Conservation (phyloP, 1,140 invertebrate species). For the Cheumatopsyche charites region DNA sequence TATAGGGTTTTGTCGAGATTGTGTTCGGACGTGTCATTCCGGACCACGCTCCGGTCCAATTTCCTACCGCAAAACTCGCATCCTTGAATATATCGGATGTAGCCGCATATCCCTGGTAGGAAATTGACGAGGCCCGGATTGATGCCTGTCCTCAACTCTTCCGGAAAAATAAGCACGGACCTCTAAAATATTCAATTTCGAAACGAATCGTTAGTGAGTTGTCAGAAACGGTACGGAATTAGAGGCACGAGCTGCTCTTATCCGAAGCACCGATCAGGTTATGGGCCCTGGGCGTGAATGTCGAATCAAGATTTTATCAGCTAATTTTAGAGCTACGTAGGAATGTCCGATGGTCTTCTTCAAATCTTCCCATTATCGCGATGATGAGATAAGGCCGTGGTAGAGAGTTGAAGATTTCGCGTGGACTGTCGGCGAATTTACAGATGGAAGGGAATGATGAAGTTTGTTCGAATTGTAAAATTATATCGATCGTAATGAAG, state of each 20-base stretch:
- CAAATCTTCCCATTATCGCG: neutral
- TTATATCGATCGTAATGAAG: too few relatives aligned
- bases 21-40: conserved; percentile 6
- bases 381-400: too few relatives aligned
- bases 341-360: conserved; percentile 20
- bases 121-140: conserved; percentile 41
- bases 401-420: too few relatives aligned
- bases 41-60: conserved; percentile 42
- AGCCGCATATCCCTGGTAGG: conserved; percentile 40
- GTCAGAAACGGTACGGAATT: conserved; percentile 27
- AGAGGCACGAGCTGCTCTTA: neutral
- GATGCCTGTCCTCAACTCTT: neutral
- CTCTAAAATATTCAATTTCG: too few relatives aligned
- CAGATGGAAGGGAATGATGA: too few relatives aligned
- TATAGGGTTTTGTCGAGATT: neutral
- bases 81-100: conserved; percentile 45
- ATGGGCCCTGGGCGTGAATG: conserved; percentile 37
- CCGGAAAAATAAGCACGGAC: neutral
- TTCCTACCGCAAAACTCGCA: conserved; percentile 35
- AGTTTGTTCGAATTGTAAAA: too few relatives aligned
- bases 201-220: conserved; percentile 31
- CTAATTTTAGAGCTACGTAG: conserved; percentile 32
- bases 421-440: too few relatives aligned
- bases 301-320: conserved; percentile 44
- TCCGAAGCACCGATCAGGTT: neutral